Evolutionary conservation across 2,888 invertebrate species (phyloP).

Genomic region (Actias luna): DNA sequence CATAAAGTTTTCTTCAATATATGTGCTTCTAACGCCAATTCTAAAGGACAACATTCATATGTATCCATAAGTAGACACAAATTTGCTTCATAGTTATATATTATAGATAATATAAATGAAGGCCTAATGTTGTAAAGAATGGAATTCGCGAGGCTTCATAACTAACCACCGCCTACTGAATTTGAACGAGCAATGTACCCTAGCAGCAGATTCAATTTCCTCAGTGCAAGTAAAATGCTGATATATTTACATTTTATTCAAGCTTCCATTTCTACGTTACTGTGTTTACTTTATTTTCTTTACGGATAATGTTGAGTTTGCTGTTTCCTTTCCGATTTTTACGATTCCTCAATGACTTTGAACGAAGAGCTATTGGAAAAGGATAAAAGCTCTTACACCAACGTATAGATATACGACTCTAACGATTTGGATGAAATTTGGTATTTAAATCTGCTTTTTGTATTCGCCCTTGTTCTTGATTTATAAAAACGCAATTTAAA

Average conservation of each 20-base stretch:
- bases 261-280: constrained; percentile 26
- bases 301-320: constrained; percentile 5
- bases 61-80: background rate
- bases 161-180: constrained; percentile 50
- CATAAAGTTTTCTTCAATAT: too few species aligned
- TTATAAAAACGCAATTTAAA: too few species aligned
- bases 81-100: background rate
- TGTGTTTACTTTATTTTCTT: constrained; percentile 20
- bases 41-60: background rate
- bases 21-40: background rate
- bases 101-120: background rate
- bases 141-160: constrained; percentile 37
- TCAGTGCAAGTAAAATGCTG: constrained; percentile 28
- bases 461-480: too few species aligned
- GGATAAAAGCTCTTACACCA: background rate
- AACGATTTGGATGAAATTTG: background rate
- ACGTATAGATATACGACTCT: background rate
- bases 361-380: background rate
- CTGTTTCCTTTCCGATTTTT: constrained; percentile 14
- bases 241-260: constrained; percentile 43
- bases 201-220: constrained; percentile 51
- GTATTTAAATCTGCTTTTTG: background rate
- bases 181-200: constrained; percentile 54
- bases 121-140: constrained; percentile 10
- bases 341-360: constrained; percentile 15